Evolutionary conservation across 1,140 invertebrate genomes (phyloP), one percentile per base, ranked within the genome.

Genomic region (Eueides isabella): DNA sequence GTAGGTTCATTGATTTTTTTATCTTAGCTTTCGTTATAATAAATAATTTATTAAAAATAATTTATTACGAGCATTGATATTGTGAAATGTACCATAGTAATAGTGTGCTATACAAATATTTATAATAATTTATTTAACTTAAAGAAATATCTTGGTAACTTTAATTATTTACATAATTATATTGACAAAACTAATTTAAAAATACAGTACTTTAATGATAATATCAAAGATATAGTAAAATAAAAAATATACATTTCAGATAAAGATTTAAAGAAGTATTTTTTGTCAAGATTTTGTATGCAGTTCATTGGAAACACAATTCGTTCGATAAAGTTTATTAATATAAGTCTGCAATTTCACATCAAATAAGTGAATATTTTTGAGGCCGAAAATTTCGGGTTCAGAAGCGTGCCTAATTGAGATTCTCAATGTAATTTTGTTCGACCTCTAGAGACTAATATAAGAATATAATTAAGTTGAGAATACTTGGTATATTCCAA

Each of bases 381-480:
- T 55, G 48, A 55, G 23, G 48, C 3, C 48, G 26, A 55, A 55
- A 55, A 55, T 55, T 4, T 55, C 11, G 48, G 23, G 2, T 55
- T 55, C 48, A 26, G 23, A 26, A 55, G 48, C 48, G 48, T 55
- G 23, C 19, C 48, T 55, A 55, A 55, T 55, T 55, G 48, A 55
- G 48, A 55, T 55, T 55, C 19, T 55, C 48, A 23, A 26, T 55
- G 48, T 55, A 26, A 55, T 55, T 55, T 55, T 55, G 48, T 55
- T 55, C 48, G 48, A 55, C 9, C 48, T 55, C 48, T 55, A 23
- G 48, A 55, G 48, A 55, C 48, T 9, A 55, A 55, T 55, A 55
- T 55, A 55, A 55, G 26, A 55, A 55, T 55, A 55, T 26, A 55
- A 55, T 55, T 55, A 55, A 55, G 48, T 55, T 55, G 19, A 55